These are phyloP conservation scores for Pristionchus arcanus DNA, from an alignment of 2,888 invertebrate genomes.

Conservation along the genomic window DNA sequence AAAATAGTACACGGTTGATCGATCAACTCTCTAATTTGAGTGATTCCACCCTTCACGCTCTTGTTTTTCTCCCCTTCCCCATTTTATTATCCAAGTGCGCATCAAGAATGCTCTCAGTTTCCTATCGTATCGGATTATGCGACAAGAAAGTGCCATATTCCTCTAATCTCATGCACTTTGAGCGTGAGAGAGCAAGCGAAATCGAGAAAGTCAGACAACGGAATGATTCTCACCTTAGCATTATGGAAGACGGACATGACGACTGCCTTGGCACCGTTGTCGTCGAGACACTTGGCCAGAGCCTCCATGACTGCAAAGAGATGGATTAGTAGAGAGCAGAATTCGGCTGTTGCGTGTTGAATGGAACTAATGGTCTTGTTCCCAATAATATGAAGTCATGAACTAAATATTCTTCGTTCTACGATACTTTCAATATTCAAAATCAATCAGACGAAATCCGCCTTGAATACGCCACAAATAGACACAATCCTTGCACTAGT, in stretches of 20 bases:
- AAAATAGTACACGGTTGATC: not conserved
- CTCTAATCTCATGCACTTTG: not conserved
- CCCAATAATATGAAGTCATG: too few relatives aligned
- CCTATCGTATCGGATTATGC: too few relatives aligned
- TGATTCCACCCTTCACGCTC: not conserved
- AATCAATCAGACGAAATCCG: too few relatives aligned
- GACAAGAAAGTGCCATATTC: not conserved
- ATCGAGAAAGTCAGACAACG: not conserved
- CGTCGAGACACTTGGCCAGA: slow-evolving; percentile 73
- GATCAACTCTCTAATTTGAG: not conserved
- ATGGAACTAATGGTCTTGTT: too few relatives aligned
- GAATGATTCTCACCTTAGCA: slow-evolving; percentile 57
- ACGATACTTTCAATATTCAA: too few relatives aligned
- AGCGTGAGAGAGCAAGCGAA: not conserved
- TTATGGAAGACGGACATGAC: slow-evolving; percentile 73
- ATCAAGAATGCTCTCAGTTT: too few relatives aligned
- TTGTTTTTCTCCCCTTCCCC: not conserved
- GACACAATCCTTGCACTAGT: too few relatives aligned
- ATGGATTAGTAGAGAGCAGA: not conserved
- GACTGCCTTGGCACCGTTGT: slow-evolving; percentile 60
- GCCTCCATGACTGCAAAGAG: slow-evolving; percentile 70
- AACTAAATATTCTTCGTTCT: too few relatives aligned
- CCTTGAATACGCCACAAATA: too few relatives aligned
- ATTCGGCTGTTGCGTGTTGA: too few relatives aligned
- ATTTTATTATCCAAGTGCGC: too few relatives aligned